Base-by-base conservation (phyloP, 2,797 vertebrate genomes). In the Hypotaenidia philippensis region DNA sequence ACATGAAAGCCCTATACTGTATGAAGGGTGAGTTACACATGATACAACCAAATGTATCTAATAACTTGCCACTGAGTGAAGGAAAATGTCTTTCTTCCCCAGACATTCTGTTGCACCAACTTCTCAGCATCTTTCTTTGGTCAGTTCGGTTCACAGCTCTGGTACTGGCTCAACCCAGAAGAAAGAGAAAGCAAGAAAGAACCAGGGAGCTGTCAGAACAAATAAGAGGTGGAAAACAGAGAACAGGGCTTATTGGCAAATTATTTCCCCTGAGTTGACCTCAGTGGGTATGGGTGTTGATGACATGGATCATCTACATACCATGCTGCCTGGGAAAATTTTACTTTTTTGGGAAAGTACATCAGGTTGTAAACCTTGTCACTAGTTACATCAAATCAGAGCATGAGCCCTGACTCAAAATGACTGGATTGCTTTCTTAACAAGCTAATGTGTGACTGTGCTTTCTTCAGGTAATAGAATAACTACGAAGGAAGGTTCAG, bases 1-100 rank as follows among this genome's bases (percentile, higher is more conserved):
- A 16, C 18, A 0, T 0, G 47, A 36, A 17, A 12, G 20, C 22
- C 3, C 13, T 2, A 1, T 8, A 5, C 12, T 41, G 38, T 7
- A 1, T 17, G 9, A 40, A 23, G n/a, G 47, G 11, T 14, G 79
- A 8, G 20, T 56, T 18, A 12, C 34, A 1, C 2, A 0, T 11
- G 4, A 6, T 3, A 8, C 1, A 10, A 6, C 31, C 34, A 7
- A 23, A 25, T 1, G 11, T 32, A 8, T 22, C 72, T 38, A 20
- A 16, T 15, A 27, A 4, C 20, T 26, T 55, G 12, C 1, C 17
- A 0, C 18, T 10, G 31, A 53, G 65, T 1, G 5, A n/a, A 44
- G 22, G 36, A 78, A 15, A 29, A 2, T 1, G 25, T 13, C 21
- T 7, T 68, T 38, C 32, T 49, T 11, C 18, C 27, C 10, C 9